A percentile compares a stretch with the other conserved stretches of the same genome.
phyloP scores from a whole-genome alignment of 2,888 invertebrate genomes.

The Schizaphis graminum region DNA sequence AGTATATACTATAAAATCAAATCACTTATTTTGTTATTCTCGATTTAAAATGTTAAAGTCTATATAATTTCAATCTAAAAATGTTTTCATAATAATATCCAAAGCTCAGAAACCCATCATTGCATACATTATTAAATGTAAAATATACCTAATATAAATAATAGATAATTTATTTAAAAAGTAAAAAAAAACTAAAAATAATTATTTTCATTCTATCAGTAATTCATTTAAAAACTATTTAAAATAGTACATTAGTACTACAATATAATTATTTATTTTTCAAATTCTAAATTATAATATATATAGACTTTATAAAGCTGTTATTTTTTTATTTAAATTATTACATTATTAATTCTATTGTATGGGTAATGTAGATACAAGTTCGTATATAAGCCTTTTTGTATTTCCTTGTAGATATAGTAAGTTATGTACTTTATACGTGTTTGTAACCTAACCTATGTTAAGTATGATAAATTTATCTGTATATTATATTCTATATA shows the following conservation, averaged over 20 bases:
- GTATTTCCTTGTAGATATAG: not conserved
- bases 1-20: not conserved
- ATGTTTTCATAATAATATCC: not conserved
- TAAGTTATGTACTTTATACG: too few relatives aligned
- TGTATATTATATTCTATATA: not conserved
- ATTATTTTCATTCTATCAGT: not conserved
- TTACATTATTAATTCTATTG: not conserved
- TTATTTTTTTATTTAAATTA: not conserved
- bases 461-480: not conserved
- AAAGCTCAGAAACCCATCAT: not conserved
- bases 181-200: not conserved
- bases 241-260: not conserved
- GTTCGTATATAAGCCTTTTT: not conserved
- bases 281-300: not conserved
- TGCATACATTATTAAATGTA: not conserved
- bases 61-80: too few relatives aligned
- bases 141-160: not conserved
- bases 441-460: too few relatives aligned
- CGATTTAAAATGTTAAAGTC: not conserved
- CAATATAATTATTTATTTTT: not conserved
- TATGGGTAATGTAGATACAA: not conserved
- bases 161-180: not conserved
- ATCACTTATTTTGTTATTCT: not conserved
- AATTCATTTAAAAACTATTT: not conserved
- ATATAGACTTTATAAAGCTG: constrained; percentile 1